phyloP scores from a whole-genome alignment of 2,113 vertebrate species.

The Psephotus haematonotus region DNA sequence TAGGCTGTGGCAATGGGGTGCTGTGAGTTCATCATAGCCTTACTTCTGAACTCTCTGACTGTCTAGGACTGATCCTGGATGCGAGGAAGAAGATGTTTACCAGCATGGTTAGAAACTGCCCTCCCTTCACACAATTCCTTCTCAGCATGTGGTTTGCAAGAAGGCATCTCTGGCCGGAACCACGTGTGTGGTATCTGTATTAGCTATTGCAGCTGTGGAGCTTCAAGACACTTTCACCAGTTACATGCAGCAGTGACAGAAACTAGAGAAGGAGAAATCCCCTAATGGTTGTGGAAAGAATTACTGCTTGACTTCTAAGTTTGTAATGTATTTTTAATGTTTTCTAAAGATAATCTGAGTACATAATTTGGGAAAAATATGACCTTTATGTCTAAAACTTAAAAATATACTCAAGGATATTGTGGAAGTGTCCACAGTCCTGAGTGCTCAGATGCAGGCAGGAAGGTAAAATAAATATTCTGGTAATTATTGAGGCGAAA shows the following conservation, averaged over 20 bases:
- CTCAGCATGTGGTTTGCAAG: background rate
- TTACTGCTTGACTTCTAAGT: background rate
- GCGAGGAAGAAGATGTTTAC: background rate
- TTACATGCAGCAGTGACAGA: background rate
- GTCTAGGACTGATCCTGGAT: background rate
- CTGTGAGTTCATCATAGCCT: background rate
- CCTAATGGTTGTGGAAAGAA: background rate
- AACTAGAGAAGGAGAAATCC: background rate
- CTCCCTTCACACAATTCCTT: background rate
- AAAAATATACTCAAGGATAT: background rate
- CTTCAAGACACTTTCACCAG: rapidly evolving
- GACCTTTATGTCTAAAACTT: background rate
- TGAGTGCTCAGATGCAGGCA: background rate
- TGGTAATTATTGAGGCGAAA: background rate
- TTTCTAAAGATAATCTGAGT: background rate
- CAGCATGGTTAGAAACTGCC: background rate
- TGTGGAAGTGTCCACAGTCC: background rate
- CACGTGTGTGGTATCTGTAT: background rate
- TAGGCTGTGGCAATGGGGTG: background rate
- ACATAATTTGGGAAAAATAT: background rate
- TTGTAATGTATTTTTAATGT: background rate
- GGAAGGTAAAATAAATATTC: background rate
- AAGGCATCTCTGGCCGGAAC: background rate
- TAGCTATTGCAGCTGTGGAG: background rate
- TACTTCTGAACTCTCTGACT: background rate